Percentiles rank a stretch among this genome's conserved stretches.
phyloP scores from a whole-genome alignment of 64 coral and sea anemone species.

The Dendrophyllia cribrosa region DNA sequence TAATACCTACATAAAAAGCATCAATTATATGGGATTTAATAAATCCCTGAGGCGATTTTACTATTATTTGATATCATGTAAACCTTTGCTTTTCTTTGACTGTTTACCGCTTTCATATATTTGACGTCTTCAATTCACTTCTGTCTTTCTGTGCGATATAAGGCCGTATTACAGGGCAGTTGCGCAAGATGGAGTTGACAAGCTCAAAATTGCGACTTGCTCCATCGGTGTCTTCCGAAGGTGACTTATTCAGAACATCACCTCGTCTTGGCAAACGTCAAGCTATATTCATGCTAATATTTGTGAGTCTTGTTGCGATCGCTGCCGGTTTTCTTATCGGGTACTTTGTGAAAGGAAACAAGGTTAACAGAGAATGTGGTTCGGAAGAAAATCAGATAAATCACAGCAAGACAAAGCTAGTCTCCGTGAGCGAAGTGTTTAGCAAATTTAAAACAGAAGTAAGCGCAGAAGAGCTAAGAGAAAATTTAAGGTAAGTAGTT shows the following conservation, averaged over 20 bases:
- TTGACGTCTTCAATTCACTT: too few species aligned
- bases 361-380: neutral
- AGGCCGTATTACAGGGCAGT: too few species aligned
- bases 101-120: too few species aligned
- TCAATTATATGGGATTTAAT: too few species aligned
- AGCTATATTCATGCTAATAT: neutral
- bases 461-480: neutral
- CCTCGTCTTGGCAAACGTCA: neutral
- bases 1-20: too few species aligned
- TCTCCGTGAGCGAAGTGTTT: neutral
- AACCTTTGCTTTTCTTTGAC: too few species aligned
- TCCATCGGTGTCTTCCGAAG: neutral
- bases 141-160: too few species aligned
- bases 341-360: conserved; percentile 20
- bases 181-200: neutral
- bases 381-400: neutral
- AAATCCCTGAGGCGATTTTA: too few species aligned
- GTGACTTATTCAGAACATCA: neutral
- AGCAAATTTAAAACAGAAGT: conserved; percentile 17
- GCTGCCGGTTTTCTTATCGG: conserved; percentile 19
- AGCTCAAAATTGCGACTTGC: conserved; percentile 33
- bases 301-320: neutral
- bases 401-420: neutral
- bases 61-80: too few species aligned
- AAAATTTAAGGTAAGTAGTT: conserved; percentile 17